Evolutionary conservation across 2,797 vertebrate genomes (phyloP).

Genomic region (Propithecus perrieri): DNA sequence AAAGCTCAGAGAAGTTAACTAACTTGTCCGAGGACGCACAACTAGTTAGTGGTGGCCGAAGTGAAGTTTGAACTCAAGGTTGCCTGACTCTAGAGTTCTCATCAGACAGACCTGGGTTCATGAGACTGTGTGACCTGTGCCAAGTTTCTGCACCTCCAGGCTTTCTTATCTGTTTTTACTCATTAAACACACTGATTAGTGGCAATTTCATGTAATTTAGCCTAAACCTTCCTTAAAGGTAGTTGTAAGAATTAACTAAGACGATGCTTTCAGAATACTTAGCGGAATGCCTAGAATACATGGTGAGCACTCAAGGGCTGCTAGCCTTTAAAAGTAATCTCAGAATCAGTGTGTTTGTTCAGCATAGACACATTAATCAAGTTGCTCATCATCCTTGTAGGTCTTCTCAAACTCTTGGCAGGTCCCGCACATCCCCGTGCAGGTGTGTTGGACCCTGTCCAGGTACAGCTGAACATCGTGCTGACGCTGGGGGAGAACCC

Average conservation of each 20-base stretch:
- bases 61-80: background rate
- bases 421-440: background rate
- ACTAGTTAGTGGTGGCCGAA: background rate
- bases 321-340: background rate
- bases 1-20: conserved; percentile 17
- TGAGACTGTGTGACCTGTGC: background rate
- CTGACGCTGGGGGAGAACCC: background rate
- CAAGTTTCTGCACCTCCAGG: background rate
- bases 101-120: background rate
- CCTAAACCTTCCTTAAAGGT: background rate
- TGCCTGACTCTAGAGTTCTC: background rate
- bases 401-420: background rate
- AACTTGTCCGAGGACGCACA: background rate
- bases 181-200: background rate
- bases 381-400: background rate
- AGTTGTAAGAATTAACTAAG: background rate
- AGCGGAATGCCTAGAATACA: background rate
- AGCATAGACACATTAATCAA: background rate
- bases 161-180: background rate
- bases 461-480: background rate
- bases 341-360: background rate
- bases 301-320: background rate
- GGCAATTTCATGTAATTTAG: background rate
- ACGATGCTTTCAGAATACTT: background rate
- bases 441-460: background rate